phyloP scores from a whole-genome alignment of 2,888 invertebrate species.

The Drosophila subsilvestris region DNA sequence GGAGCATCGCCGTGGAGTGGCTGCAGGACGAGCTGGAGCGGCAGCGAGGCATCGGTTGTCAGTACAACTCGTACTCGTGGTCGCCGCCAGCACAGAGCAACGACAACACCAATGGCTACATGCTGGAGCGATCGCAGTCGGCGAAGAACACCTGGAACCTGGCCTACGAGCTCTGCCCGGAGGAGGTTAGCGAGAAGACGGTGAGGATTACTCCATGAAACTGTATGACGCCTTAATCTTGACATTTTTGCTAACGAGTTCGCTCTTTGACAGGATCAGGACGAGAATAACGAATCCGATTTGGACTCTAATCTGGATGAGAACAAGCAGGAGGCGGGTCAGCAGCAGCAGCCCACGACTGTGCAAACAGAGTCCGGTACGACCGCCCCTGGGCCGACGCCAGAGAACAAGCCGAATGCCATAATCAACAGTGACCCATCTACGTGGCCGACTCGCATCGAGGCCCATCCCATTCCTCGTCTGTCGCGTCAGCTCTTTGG shows the following conservation, averaged over 20 bases:
- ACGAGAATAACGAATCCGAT: constrained; percentile 84
- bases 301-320: constrained; percentile 81
- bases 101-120: constrained; percentile 97
- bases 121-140: constrained; percentile 96
- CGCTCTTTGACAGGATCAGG: constrained; percentile 77
- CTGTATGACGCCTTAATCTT: not conserved
- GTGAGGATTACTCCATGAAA: constrained; percentile 46
- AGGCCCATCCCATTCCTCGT: constrained; percentile 63
- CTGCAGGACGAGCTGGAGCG: constrained; percentile 96
- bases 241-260: constrained; percentile 1
- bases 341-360: constrained; percentile 8
- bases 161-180: constrained; percentile 90
- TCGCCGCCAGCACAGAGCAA: constrained; percentile 97
- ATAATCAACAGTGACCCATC: constrained; percentile 24
- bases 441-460: constrained; percentile 56
- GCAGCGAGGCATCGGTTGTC: constrained; percentile 86
- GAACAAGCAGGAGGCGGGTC: constrained; percentile 63
- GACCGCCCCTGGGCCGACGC: constrained; percentile 25
- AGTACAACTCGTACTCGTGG: constrained; percentile 94
- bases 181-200: constrained; percentile 85
- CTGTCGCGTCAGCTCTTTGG: constrained; percentile 62
- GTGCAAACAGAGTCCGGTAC: constrained; percentile 19
- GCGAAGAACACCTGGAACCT: constrained; percentile 94
- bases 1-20: constrained; percentile 96
- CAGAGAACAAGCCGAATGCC: constrained; percentile 53